A percentile compares a stretch with the other conserved stretches of the same genome.
These are phyloP conservation scores for Poeciliopsis occidentalis DNA, from an alignment of 2,113 vertebrate species.

Conservation along the genomic window DNA sequence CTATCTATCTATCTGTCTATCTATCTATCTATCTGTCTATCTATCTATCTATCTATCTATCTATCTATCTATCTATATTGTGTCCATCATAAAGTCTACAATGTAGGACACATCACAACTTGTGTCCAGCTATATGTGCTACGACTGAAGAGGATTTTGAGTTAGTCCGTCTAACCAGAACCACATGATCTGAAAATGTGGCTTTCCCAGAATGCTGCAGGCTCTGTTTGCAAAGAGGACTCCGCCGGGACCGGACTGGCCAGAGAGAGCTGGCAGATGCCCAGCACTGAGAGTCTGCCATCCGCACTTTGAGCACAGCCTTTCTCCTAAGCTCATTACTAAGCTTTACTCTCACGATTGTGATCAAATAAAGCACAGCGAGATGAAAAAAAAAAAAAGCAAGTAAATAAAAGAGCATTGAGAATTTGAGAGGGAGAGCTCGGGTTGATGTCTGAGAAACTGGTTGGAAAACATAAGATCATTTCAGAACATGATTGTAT, in stretches of 20 bases:
- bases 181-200: slow-evolving; percentile 59
- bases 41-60: no score
- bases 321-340: slow-evolving; percentile 61
- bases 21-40: no score
- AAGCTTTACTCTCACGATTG: slow-evolving; percentile 57
- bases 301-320: slow-evolving; percentile 66
- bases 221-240: slow-evolving; percentile 63
- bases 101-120: not conserved
- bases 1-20: no score
- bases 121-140: not conserved
- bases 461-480: no score
- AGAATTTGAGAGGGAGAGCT: slow-evolving; percentile 17
- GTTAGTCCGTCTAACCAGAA: slow-evolving; percentile 34
- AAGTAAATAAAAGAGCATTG: slow-evolving; percentile 10
- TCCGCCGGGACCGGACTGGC: slow-evolving; percentile 62
- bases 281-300: slow-evolving; percentile 68
- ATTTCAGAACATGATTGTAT: no score
- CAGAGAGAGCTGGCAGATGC: slow-evolving; percentile 69
- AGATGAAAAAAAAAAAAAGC: no score
- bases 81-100: not conserved
- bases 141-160: slow-evolving; percentile 30
- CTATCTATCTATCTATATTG: no score
- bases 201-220: slow-evolving; percentile 74
- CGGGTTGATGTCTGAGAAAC: slow-evolving; percentile 1
- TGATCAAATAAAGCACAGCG: slow-evolving; percentile 26